A percentile compares a stretch with the other conserved stretches of the same genome.
phyloP scores from a whole-genome alignment of 1,140 invertebrate genomes.

The Diprion similis region DNA sequence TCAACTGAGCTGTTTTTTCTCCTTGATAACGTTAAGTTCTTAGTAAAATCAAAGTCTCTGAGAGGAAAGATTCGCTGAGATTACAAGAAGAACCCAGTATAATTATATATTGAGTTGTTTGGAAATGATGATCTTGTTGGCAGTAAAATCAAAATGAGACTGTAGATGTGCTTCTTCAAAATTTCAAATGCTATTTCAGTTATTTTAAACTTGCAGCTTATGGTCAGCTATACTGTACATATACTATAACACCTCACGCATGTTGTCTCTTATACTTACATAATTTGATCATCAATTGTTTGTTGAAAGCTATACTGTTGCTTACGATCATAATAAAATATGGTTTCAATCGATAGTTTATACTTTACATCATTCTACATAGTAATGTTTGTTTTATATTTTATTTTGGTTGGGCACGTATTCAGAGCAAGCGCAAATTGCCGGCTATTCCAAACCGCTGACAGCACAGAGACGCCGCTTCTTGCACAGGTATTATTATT shows the following conservation, averaged over 20 bases:
- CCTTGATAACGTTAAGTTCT: no score
- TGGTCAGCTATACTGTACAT: no score
- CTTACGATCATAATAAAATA: background rate
- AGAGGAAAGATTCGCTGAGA: no score
- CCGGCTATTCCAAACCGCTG: conserved; percentile 60
- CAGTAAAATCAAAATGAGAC: no score
- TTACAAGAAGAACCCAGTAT: no score
- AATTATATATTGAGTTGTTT: no score
- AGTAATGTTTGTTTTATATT: conserved; percentile 56
- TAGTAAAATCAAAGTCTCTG: no score
- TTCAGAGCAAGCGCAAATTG: conserved; percentile 62
- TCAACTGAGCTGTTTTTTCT: no score
- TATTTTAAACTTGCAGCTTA: background rate
- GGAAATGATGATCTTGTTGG: no score
- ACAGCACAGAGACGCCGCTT: conserved; percentile 62
- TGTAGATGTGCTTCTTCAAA: no score
- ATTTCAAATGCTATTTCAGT: background rate
- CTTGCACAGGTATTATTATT: conserved; percentile 60
- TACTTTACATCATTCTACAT: conserved; percentile 31
- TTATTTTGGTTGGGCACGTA: conserved; percentile 59
- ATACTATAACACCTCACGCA: background rate
- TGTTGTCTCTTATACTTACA: background rate
- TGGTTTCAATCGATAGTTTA: conserved; percentile 2
- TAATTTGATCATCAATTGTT: background rate
- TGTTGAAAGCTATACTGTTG: background rate